A percentile compares a stretch with the other conserved stretches of the same genome.
Conservation (phyloP, 2,888 invertebrate species). For the Anticlea derivata region DNA sequence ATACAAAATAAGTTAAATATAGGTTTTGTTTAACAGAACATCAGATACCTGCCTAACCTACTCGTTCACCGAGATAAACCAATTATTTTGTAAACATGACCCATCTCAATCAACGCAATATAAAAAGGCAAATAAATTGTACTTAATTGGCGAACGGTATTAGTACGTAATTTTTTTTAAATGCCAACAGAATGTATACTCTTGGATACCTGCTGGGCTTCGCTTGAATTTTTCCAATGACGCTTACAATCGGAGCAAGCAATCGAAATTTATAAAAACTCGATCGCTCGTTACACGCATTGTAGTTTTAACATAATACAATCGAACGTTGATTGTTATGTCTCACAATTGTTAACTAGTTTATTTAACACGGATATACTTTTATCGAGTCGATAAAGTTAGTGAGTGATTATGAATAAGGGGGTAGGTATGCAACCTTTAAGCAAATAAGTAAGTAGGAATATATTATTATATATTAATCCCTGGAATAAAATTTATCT, state of each 20-base stretch:
- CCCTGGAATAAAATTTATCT: neutral
- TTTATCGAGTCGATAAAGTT: no score
- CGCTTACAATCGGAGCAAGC: slow-evolving; percentile 40
- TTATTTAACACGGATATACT: no score
- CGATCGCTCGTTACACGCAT: slow-evolving; percentile 22
- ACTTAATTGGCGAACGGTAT: slow-evolving; percentile 27
- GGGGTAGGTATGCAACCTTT: no score
- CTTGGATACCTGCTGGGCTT: slow-evolving; percentile 20
- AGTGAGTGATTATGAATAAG: no score
- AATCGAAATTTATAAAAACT: slow-evolving; percentile 37
- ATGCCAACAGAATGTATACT: slow-evolving; percentile 26
- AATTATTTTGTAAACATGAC: slow-evolving; percentile 21
- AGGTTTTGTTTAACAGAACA: no score
- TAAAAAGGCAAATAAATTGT: slow-evolving; percentile 24
- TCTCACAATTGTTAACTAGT: no score
- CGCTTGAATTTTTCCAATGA: slow-evolving; percentile 44
- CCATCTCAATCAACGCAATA: slow-evolving; percentile 22
- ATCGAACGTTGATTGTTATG: slow-evolving; percentile 19
- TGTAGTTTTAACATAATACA: slow-evolving; percentile 27
- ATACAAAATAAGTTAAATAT: no score
- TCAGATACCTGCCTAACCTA: no score
- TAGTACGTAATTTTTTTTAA: slow-evolving; percentile 22
- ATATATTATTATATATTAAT: neutral
- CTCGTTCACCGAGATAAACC: slow-evolving; percentile 3
- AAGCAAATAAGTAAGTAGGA: neutral